Conservation (phyloP, 2,113 vertebrate species). For the Condylura cristata region DNA sequence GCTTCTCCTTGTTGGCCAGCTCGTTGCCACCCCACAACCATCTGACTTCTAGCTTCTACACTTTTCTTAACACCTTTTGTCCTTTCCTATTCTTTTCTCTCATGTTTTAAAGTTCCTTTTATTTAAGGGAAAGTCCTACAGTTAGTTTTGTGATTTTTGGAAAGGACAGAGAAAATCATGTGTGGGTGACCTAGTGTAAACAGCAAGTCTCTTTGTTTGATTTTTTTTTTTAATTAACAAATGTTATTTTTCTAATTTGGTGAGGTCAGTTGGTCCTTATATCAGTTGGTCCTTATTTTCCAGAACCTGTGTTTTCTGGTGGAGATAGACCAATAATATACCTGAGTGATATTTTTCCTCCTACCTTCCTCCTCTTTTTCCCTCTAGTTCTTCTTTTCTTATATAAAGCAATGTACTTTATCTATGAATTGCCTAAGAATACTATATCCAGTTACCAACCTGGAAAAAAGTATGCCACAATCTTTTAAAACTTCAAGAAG, state of each 20-base stretch:
- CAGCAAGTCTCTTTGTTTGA: not conserved
- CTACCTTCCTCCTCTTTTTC: not conserved
- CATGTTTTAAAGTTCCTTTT: not conserved
- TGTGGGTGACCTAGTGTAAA: not conserved
- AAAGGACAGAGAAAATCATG: slow-evolving; percentile 18
- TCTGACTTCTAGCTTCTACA: not conserved
- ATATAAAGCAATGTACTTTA: not conserved
- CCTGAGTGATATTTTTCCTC: not conserved
- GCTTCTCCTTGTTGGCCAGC: not conserved
- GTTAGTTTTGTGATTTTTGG: slow-evolving; percentile 15
- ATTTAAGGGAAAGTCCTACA: not conserved
- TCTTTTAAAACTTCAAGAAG: not conserved
- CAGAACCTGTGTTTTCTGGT: not conserved
- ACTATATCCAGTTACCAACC: not conserved
- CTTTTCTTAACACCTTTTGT: not conserved
- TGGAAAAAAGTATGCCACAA: not conserved
- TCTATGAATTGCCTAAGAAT: slow-evolving; percentile 3
- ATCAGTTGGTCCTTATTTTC: not conserved
- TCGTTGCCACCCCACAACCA: not conserved
- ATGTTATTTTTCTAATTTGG: not conserved
- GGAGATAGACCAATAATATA: not conserved
- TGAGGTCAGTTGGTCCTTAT: not conserved
- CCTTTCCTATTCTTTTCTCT: not conserved
- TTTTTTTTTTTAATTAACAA: not conserved
- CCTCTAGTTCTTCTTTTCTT: not conserved